phyloP scores from a whole-genome alignment of 1,140 invertebrate species.

The Tetraneura akinire region DNA sequence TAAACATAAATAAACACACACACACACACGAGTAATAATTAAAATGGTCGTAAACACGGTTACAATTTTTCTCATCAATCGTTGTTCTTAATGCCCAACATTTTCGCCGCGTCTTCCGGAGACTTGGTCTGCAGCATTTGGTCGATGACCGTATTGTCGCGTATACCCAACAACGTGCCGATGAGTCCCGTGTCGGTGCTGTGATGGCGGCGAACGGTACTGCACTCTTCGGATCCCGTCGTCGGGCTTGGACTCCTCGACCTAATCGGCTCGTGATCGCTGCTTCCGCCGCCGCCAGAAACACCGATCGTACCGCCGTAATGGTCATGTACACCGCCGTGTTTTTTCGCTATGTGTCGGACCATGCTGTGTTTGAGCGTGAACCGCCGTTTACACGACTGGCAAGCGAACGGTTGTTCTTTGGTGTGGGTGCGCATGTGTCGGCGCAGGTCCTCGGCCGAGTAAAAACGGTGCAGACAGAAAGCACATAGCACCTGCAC shows the following conservation, averaged over 20 bases:
- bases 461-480: constrained; percentile 90
- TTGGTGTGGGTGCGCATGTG: constrained; percentile 90
- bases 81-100: constrained; percentile 70
- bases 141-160: constrained; percentile 83
- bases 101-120: constrained; percentile 82
- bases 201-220: constrained; percentile 4
- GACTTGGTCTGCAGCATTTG: constrained; percentile 75
- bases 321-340: constrained; percentile 58
- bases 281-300: constrained; percentile 60
- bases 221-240: constrained; percentile 58
- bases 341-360: constrained; percentile 63
- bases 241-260: constrained; percentile 53
- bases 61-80: too few relatives aligned
- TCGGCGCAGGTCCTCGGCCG: constrained; percentile 84
- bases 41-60: too few relatives aligned
- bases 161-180: constrained; percentile 84
- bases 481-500: constrained; percentile 89
- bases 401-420: constrained; percentile 77
- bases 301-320: constrained; percentile 59
- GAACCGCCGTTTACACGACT: constrained; percentile 79
- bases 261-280: constrained; percentile 57
- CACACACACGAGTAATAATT: too few relatives aligned
- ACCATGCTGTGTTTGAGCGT: constrained; percentile 94
- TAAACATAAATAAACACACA: too few relatives aligned
- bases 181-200: constrained; percentile 76